These are phyloP conservation scores for Anoplius nigerrimus DNA, from an alignment of 2,888 invertebrate genomes.

Conservation along the genomic window DNA sequence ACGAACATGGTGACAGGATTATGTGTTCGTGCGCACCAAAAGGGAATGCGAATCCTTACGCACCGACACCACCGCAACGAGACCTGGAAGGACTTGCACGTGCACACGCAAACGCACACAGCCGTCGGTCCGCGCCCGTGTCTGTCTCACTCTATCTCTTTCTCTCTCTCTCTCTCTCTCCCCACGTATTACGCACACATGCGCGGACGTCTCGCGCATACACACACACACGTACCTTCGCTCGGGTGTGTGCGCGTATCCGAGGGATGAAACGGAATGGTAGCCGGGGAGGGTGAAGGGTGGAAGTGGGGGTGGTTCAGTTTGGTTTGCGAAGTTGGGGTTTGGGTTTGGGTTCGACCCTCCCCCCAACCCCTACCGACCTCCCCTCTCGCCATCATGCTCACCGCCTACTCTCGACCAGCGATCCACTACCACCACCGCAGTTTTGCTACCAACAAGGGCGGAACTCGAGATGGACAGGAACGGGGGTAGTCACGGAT, in stretches of 20 bases:
- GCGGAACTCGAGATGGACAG: conserved; percentile 1
- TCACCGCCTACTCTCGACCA: neutral
- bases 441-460: conserved; percentile 4
- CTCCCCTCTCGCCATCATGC: conserved; percentile 32
- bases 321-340: conserved; percentile 56
- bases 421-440: conserved; percentile 4
- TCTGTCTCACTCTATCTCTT: no score
- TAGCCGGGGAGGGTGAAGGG: conserved; percentile 31
- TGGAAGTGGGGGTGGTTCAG: conserved; percentile 51
- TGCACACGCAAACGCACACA: no score
- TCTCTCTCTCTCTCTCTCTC: no score
- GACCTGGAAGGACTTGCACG: no score
- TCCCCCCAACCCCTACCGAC: conserved; percentile 18
- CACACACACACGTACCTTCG: neutral
- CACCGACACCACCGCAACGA: no score
- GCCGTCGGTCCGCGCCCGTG: no score
- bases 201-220: neutral
- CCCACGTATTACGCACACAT: no score
- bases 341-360: conserved; percentile 53
- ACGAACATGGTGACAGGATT: no score
- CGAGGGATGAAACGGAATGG: conserved; percentile 44
- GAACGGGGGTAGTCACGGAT: conserved; percentile 50
- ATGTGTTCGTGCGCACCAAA: no score
- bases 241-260: conserved; percentile 5
- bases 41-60: no score